Base-by-base conservation (phyloP, 2,888 invertebrate genomes). In the Drosophila antonietae region DNA sequence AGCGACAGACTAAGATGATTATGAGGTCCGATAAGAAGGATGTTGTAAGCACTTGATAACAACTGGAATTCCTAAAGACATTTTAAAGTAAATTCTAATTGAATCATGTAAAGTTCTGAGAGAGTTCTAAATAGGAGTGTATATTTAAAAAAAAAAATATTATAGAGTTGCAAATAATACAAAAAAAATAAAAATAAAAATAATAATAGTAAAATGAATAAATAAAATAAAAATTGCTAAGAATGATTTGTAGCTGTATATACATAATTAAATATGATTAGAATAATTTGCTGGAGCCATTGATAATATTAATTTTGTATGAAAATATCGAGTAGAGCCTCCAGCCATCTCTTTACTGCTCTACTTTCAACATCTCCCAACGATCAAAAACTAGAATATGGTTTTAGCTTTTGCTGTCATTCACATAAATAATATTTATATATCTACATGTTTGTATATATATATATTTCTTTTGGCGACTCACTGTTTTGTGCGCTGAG, bases 1-100 rank as follows among this genome's bases (percentile, higher is more conserved):
- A 37, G 64, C 14, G 8, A 9, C 57, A 20, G 18, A 49, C 47
- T 67, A 33, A 23, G 67, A 47, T 55, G 18, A 23, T 33, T 55
- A 35, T 39, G 35, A 18, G 28, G 15, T n/a, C n/a, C 15, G 18
- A 8, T 15, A 23, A 31, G n/a, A 28, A 20, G 3, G 7, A 7
- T 3, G 12, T 14, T 18, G 20, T 5, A 5, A 35, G 18, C 0
- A 7, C 33, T 33, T 56, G 20, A 20, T 20, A 28, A 18, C 18
- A 18, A 7, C 7, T 33, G 0, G 4, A 18, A 18, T 0, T 7
- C 6, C 0, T 33, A 51, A 33, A 47, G 15, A 2, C 7, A 2
- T 15, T 46, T 23, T 47, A 15, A 31, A 51, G 33, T 28, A 6
- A 28, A 28, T 28, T 28, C 6, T 28, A 28, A 28, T 28, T 28